These are phyloP conservation scores for Cryptops parisi DNA, from an alignment of 2,888 invertebrate genomes.

Conservation along the genomic window DNA sequence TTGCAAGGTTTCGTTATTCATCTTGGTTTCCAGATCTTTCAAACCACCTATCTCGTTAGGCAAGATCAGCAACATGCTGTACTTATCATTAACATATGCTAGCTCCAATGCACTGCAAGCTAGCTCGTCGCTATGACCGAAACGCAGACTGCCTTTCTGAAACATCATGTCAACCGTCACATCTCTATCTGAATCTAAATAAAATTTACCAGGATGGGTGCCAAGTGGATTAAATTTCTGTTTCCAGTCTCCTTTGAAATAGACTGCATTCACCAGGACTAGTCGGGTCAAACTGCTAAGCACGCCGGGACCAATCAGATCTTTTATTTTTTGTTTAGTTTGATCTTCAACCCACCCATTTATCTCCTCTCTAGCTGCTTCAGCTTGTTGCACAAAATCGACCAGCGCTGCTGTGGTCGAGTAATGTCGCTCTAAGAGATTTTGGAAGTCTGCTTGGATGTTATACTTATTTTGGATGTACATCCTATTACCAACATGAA, in stretches of 20 bases:
- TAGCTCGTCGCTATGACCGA: background rate
- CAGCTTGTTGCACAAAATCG: conserved; percentile 41
- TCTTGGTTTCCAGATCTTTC: background rate
- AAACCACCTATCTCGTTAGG: background rate
- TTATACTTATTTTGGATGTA: conserved; percentile 42
- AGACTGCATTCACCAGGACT: conserved; percentile 1
- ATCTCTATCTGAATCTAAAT: background rate
- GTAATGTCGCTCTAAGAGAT: conserved; percentile 36
- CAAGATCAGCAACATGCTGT: background rate
- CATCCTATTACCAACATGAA: conserved; percentile 56
- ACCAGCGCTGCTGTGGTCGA: conserved; percentile 38
- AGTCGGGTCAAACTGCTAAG: background rate
- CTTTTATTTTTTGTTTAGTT: conserved; percentile 65
- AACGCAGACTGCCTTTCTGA: too few species aligned
- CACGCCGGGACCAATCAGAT: conserved; percentile 47
- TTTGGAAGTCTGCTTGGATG: background rate
- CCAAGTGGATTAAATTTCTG: background rate
- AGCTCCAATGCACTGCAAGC: background rate
- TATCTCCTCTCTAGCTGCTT: conserved; percentile 40
- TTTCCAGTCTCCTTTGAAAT: conserved; percentile 1
- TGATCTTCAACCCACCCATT: conserved; percentile 67
- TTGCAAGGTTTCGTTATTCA: background rate
- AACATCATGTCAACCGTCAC: background rate
- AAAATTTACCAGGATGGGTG: background rate
- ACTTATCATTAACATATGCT: background rate